Percentiles rank a stretch among this genome's conserved stretches.
phyloP scores from a whole-genome alignment of 2,888 invertebrate species.

The Dermolepida albohirtum region DNA sequence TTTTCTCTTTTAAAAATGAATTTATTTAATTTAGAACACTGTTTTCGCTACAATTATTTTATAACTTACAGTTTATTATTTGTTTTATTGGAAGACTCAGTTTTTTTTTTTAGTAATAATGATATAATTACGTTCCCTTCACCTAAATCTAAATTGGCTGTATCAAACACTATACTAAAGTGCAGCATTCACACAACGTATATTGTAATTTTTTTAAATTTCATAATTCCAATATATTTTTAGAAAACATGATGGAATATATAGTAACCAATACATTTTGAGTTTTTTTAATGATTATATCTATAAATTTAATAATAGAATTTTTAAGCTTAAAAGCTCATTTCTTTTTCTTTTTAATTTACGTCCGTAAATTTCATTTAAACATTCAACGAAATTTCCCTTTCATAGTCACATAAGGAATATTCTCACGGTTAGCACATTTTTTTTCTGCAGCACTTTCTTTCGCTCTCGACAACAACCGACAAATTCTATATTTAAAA shows the following conservation, averaged over 20 bases:
- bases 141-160: constrained; percentile 52
- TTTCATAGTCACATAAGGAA: too few species aligned
- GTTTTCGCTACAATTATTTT: constrained; percentile 45
- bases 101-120: constrained; percentile 63
- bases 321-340: constrained; percentile 26
- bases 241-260: constrained; percentile 1
- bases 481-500: constrained; percentile 26
- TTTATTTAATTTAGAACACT: constrained; percentile 51
- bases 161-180: constrained; percentile 59
- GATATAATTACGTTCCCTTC: constrained; percentile 51
- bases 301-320: constrained; percentile 36
- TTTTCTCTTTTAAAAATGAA: constrained; percentile 42
- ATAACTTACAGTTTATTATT: constrained; percentile 66
- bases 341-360: constrained; percentile 2
- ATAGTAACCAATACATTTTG: too few species aligned
- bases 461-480: constrained; percentile 20
- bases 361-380: constrained; percentile 3
- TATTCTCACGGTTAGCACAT: constrained; percentile 4
- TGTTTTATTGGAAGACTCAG: constrained; percentile 67
- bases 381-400: too few species aligned
- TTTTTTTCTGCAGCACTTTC: constrained; percentile 13
- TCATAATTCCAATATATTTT: constrained; percentile 19
- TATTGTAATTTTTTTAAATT: constrained; percentile 1
- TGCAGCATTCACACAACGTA: constrained; percentile 49
- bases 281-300: constrained; percentile 1